A percentile compares a stretch with the other conserved stretches of the same genome.
These are phyloP conservation scores for Microctonus aethiopoides DNA, from an alignment of 2,888 invertebrate genomes.

Conservation along the genomic window DNA sequence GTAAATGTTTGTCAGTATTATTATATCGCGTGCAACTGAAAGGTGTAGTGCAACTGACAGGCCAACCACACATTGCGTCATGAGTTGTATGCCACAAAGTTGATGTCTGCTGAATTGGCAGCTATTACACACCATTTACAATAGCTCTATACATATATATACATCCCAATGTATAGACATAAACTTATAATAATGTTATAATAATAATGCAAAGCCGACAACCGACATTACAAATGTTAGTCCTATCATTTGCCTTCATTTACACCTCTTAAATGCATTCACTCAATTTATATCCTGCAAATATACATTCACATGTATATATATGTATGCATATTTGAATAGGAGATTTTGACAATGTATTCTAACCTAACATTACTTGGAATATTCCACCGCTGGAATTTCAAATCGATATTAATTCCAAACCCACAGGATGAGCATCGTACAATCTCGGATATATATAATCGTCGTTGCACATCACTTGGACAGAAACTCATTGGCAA, in stretches of 20 bases:
- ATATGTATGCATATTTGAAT: background rate
- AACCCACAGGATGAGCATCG: background rate
- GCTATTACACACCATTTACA: background rate
- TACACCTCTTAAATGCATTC: too few relatives aligned
- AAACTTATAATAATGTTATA: too few relatives aligned
- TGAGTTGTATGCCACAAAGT: conserved; percentile 16
- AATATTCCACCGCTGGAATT: background rate
- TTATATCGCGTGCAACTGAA: conserved; percentile 56
- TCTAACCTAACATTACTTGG: background rate
- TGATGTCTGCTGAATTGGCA: conserved; percentile 26
- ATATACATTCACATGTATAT: background rate
- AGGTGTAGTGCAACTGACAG: conserved; percentile 59
- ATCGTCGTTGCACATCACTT: background rate
- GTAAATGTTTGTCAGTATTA: conserved; percentile 10
- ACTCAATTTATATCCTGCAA: too few relatives aligned
- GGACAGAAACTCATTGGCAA: background rate
- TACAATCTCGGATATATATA: conserved; percentile 21
- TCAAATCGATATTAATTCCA: background rate
- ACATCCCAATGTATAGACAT: too few relatives aligned
- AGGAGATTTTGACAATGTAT: background rate
- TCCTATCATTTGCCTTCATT: too few relatives aligned
- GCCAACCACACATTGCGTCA: conserved; percentile 19
- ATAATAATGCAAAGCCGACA: too few relatives aligned
- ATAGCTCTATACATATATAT: background rate
- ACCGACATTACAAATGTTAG: too few relatives aligned